Conservation (phyloP, 1,140 invertebrate genomes). For the Thaumetopoea pityocampa region DNA sequence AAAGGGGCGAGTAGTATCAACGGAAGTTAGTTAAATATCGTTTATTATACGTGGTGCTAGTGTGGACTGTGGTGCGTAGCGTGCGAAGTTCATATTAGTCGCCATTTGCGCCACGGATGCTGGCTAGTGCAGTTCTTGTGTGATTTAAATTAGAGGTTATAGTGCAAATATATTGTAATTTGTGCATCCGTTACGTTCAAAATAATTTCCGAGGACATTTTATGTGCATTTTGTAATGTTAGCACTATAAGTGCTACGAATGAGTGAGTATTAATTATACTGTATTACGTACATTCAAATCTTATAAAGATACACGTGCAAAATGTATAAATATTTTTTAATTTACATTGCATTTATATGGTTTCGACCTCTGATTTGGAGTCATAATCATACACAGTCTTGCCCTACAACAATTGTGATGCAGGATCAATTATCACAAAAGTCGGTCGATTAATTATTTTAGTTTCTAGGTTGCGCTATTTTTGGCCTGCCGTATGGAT, state of each 20-base stretch:
- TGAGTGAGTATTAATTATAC: constrained; percentile 45
- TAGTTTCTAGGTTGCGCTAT: constrained; percentile 23
- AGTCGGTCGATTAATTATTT: constrained; percentile 36
- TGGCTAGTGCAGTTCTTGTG: constrained; percentile 35
- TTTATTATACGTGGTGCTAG: no score
- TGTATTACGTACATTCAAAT: constrained; percentile 17
- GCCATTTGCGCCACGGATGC: constrained; percentile 66
- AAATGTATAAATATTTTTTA: constrained; percentile 21
- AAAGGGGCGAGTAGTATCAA: constrained; percentile 15
- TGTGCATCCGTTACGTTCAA: constrained; percentile 30
- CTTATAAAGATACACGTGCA: constrained; percentile 32
- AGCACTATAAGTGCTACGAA: constrained; percentile 33
- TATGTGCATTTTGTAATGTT: constrained; percentile 29
- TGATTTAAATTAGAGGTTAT: constrained; percentile 62
- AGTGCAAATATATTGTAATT: constrained; percentile 39
- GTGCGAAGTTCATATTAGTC: constrained; percentile 49
- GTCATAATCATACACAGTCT: constrained; percentile 4
- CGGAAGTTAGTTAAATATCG: constrained; percentile 10
- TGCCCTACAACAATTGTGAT: constrained; percentile 5
- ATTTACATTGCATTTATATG: constrained; percentile 31
- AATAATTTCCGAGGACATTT: constrained; percentile 12
- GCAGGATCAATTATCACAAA: constrained; percentile 17
- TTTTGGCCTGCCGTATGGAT: constrained; percentile 20
- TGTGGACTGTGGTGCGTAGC: constrained; percentile 13
- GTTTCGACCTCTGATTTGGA: constrained; percentile 13